phyloP scores from a whole-genome alignment of 53 echinoderm and acorn worm species.

The Holothuria leucospilota region DNA sequence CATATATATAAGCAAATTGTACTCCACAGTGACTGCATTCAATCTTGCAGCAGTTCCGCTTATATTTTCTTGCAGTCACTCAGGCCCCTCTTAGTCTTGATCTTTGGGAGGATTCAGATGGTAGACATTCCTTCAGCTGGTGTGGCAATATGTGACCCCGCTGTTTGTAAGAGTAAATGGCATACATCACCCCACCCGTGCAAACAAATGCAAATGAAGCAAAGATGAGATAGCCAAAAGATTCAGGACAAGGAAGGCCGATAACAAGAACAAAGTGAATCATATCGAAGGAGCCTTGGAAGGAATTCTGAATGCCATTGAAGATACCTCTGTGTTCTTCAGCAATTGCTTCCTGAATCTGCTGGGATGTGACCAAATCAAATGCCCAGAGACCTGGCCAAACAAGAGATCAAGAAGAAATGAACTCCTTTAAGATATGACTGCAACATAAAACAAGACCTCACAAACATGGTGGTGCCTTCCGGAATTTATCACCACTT shows the following conservation, averaged over 20 bases:
- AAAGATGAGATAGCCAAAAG: constrained; percentile 86
- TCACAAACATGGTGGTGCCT: too few relatives aligned
- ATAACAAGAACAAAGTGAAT: constrained; percentile 93
- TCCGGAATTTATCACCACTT: too few relatives aligned
- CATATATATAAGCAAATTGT: too few relatives aligned
- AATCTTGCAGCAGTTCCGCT: too few relatives aligned
- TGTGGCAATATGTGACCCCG: constrained; percentile 82
- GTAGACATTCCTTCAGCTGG: background rate
- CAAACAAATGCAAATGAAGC: constrained; percentile 75
- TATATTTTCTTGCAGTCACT: too few relatives aligned
- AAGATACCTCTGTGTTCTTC: constrained; percentile 84
- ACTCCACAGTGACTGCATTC: too few relatives aligned
- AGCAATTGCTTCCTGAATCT: constrained; percentile 72
- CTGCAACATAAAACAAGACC: too few relatives aligned
- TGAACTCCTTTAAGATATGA: too few relatives aligned
- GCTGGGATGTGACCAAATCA: constrained; percentile 82
- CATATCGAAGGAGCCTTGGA: constrained; percentile 94
- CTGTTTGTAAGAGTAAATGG: constrained; percentile 71
- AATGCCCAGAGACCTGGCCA: constrained; percentile 87
- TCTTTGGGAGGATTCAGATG: too few relatives aligned
- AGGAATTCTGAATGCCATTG: constrained; percentile 81
- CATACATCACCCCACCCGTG: constrained; percentile 65
- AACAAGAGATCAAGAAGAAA: background rate
- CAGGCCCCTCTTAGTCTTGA: too few relatives aligned
- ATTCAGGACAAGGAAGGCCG: constrained; percentile 78